These are phyloP conservation scores for Uloborus diversus DNA, from an alignment of 1,140 invertebrate species.

Conservation along the genomic window DNA sequence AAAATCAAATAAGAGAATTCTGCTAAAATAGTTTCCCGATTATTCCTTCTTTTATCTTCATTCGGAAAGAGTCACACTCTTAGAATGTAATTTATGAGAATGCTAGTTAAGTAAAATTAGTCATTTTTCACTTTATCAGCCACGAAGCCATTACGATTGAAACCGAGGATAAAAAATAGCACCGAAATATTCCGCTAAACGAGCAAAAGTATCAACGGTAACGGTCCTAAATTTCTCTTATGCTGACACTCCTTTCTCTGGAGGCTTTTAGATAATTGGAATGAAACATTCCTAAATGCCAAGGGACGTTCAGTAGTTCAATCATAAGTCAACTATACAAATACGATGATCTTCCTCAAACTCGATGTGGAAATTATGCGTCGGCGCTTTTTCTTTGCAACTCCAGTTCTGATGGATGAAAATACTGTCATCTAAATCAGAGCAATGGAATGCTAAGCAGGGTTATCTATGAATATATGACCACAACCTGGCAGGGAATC, in stretches of 20 bases:
- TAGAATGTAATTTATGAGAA: no score
- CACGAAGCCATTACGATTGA: no score
- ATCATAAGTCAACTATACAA: slow-evolving; percentile 13
- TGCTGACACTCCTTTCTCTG: slow-evolving; percentile 12
- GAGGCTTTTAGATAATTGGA: slow-evolving; percentile 13
- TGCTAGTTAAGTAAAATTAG: no score
- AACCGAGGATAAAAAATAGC: no score
- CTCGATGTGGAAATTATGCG: slow-evolving; percentile 30
- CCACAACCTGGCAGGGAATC: not conserved
- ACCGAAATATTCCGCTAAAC: no score
- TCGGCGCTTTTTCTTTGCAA: not conserved
- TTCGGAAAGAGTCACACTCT: no score
- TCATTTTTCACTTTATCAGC: no score
- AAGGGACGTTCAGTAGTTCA: slow-evolving; percentile 8
- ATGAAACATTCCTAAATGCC: slow-evolving; percentile 22
- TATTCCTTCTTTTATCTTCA: no score
- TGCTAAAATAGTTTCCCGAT: no score
- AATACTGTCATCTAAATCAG: slow-evolving; percentile 1
- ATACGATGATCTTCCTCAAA: no score
- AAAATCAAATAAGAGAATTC: no score
- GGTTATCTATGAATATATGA: slow-evolving; percentile 12
- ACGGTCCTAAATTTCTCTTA: slow-evolving; percentile 11
- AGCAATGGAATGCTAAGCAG: slow-evolving; percentile 14
- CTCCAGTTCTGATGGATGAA: not conserved
- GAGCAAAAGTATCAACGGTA: slow-evolving; percentile 11